Base-by-base conservation (phyloP, 2,113 vertebrate genomes). In the Mugil cephalus region DNA sequence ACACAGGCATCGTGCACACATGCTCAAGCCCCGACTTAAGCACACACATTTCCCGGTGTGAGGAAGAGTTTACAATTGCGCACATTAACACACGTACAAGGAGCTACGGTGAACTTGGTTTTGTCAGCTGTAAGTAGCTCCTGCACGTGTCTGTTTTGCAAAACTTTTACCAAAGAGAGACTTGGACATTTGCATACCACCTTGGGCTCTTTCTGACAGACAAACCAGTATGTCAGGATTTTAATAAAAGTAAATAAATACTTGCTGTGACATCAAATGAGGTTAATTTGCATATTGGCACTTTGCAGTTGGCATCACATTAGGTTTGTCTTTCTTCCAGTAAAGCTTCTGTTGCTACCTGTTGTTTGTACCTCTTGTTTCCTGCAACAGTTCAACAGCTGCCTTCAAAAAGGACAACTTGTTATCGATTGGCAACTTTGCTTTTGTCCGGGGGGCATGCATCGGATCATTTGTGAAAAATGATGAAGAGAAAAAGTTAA, bases 311-410 rank as follows among this genome's bases (percentile, higher is more conserved):
- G 50, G 42, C 34, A 56, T 3, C 50, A 52, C 43, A 52, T 6
- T 17, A n/a, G n/a, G 8, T 64, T 43, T 62, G 30, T 19, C 13
- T 45, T 50, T 69, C 59, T 80, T 84, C 48, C 73, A 71, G 78
- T 80, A 55, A 6, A 46, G 38, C 65, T 67, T 84, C 61, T 84
- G 77, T 79, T 79, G 46, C 70, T 87, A 88, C 83, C 83, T 89
- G 88, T 88, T 92, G 79, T n/a, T n/a, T n/a, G n/a, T n/a, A n/a
- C n/a, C n/a, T n/a, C n/a, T n/a, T 66, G 82, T 66, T 80, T 82
- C 64, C 52, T 63, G 65, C 30, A 50, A 83, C 67, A 73, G 79
- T 78, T 38, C 53, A 79, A 74, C 75, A 82, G 42, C 45, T 69
- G 1, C 24, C 34, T 65, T 38, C 71, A 5, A 12, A 56, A 71